These are phyloP conservation scores for Flabesymbios commensalis DNA, from an alignment of 2,888 invertebrate genomes.

Conservation along the genomic window DNA sequence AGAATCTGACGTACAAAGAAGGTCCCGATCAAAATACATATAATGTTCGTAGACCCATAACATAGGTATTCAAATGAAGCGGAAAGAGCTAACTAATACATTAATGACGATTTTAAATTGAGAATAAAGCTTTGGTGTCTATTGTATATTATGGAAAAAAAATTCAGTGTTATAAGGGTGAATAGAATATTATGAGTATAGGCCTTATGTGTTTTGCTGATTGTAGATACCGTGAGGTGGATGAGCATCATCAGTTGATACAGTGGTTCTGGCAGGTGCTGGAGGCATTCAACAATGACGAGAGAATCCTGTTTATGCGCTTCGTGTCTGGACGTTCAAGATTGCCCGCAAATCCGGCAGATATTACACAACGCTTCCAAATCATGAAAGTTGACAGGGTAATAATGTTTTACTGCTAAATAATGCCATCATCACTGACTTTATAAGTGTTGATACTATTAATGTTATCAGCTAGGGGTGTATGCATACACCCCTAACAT, in stretches of 20 bases:
- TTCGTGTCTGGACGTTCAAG: slow-evolving; percentile 72
- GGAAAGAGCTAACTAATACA: too few relatives aligned
- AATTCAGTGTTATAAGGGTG: too few relatives aligned
- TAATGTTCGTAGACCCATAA: too few relatives aligned
- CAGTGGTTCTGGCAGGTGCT: slow-evolving; percentile 71
- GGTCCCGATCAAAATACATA: too few relatives aligned
- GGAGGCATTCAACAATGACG: slow-evolving; percentile 69
- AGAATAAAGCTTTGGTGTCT: too few relatives aligned
- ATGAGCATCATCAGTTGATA: slow-evolving; percentile 68
- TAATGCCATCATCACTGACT: background rate
- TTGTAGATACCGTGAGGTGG: slow-evolving; percentile 69
- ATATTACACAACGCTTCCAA: slow-evolving; percentile 71
- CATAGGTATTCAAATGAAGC: too few relatives aligned
- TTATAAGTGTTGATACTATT: background rate
- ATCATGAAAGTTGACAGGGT: slow-evolving; percentile 62
- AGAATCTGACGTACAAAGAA: too few relatives aligned
- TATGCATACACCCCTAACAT: too few relatives aligned
- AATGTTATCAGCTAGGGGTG: background rate
- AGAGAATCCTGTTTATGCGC: slow-evolving; percentile 70
- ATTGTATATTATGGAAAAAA: too few relatives aligned
- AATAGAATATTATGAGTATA: too few relatives aligned
- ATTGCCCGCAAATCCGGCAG: slow-evolving; percentile 70
- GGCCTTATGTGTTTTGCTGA: too few relatives aligned
- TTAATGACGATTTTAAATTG: too few relatives aligned
- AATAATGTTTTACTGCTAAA: slow-evolving; percentile 28